Evolutionary conservation across 2,888 invertebrate species (phyloP).

Genomic region (Stramonita haemastoma): DNA sequence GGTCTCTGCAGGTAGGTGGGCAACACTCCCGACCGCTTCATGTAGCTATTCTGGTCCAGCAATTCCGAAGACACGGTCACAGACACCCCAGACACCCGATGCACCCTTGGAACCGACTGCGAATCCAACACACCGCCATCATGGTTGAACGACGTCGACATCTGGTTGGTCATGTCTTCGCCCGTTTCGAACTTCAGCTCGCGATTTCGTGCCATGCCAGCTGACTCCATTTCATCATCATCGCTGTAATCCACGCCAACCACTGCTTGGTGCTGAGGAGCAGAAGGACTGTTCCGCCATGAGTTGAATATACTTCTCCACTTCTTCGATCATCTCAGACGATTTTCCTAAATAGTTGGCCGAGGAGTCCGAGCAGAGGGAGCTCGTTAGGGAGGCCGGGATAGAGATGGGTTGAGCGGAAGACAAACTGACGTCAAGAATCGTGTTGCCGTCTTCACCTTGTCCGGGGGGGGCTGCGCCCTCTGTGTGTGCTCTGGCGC

Average conservation of each 20-base stretch:
- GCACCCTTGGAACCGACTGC: not conserved
- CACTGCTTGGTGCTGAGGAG: not conserved
- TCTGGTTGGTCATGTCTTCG: not conserved
- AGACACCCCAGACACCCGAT: not conserved
- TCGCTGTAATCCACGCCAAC: not conserved
- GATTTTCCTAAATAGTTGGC: conserved; percentile 5
- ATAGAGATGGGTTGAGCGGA: conserved; percentile 1
- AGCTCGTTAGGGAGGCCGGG: conserved; percentile 2
- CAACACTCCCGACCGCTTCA: conserved; percentile 4
- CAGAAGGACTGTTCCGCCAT: not conserved
- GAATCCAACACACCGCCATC: not conserved
- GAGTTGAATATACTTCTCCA: conserved; percentile 30
- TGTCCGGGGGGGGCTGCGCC: not conserved
- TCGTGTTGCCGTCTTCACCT: not conserved
- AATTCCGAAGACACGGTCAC: not conserved
- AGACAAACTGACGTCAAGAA: not conserved
- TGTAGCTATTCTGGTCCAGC: conserved; percentile 25
- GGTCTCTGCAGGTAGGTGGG: not conserved
- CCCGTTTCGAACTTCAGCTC: not conserved
- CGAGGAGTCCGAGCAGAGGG: not conserved
- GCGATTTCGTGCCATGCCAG: no score
- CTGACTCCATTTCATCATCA: not conserved
- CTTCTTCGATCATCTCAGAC: conserved; percentile 38
- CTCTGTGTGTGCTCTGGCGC: not conserved
- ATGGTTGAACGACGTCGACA: conserved; percentile 26